phyloP scores from a whole-genome alignment of 2,888 invertebrate genomes.

The Beris chalybata region DNA sequence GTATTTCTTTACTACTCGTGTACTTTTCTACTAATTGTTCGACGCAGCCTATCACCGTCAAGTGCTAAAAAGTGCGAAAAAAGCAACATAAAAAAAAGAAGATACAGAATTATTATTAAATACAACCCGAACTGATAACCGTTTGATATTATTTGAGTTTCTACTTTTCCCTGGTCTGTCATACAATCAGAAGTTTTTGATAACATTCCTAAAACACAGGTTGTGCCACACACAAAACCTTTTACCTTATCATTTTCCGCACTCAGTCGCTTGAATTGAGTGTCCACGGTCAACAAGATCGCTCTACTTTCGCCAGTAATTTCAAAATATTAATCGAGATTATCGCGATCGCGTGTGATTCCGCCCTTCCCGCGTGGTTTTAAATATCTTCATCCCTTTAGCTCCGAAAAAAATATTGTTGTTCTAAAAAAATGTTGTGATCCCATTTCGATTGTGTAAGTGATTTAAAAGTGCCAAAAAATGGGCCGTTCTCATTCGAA shows the following conservation, averaged over 20 bases:
- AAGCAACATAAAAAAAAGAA: slow-evolving; percentile 13
- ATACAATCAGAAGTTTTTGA: slow-evolving; percentile 33
- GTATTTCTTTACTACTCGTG: too few species aligned
- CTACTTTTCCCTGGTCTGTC: slow-evolving; percentile 27
- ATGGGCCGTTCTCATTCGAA: slow-evolving; percentile 54
- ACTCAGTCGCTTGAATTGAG: slow-evolving; percentile 16
- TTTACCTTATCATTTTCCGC: slow-evolving; percentile 21
- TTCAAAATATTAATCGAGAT: too few species aligned
- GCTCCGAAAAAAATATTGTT: too few species aligned
- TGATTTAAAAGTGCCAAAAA: slow-evolving; percentile 11
- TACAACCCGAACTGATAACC: slow-evolving; percentile 29
- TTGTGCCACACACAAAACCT: slow-evolving; percentile 29
- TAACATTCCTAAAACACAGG: slow-evolving; percentile 28
- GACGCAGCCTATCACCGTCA: not conserved
- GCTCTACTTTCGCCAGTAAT: too few species aligned
- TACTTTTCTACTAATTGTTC: slow-evolving; percentile 4
- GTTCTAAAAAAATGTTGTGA: too few species aligned
- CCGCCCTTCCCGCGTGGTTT: too few species aligned
- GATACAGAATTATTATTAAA: slow-evolving; percentile 26
- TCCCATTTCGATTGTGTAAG: too few species aligned
- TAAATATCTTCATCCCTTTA: too few species aligned
- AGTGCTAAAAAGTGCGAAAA: slow-evolving; percentile 20
- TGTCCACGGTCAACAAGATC: too few species aligned
- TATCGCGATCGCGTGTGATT: too few species aligned
- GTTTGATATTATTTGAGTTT: slow-evolving; percentile 32